phyloP scores from a whole-genome alignment of 2,888 invertebrate species.

The Pandemis cinnamomeana region DNA sequence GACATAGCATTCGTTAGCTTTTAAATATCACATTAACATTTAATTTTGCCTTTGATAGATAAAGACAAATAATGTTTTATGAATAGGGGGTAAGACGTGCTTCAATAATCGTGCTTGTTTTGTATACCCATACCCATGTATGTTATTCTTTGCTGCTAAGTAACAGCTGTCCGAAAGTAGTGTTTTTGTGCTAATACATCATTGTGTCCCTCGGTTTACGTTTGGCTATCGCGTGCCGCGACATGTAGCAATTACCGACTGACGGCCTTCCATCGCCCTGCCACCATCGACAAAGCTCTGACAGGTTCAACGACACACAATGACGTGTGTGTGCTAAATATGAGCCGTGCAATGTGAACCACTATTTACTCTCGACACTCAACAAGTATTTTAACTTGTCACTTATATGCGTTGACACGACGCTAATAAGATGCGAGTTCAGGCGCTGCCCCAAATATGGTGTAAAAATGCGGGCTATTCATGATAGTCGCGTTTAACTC shows the following conservation, averaged over 20 bases:
- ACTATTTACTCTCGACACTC: slow-evolving; percentile 37
- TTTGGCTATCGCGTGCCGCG: slow-evolving; percentile 50
- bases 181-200: not conserved
- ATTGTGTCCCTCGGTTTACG: slow-evolving; percentile 36
- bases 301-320: slow-evolving; percentile 65
- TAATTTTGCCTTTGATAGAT: too few species aligned
- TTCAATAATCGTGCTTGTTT: too few species aligned
- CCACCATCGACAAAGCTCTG: slow-evolving; percentile 48
- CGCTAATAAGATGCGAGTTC: slow-evolving; percentile 21
- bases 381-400: slow-evolving; percentile 1
- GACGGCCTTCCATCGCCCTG: slow-evolving; percentile 47
- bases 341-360: slow-evolving; percentile 49
- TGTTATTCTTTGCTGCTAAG: too few species aligned
- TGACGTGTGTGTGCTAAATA: slow-evolving; percentile 58
- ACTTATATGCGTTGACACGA: slow-evolving; percentile 20
- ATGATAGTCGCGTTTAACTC: not conserved
- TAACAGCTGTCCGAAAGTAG: not conserved
- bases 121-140: not conserved
- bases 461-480: slow-evolving; percentile 13
- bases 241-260: slow-evolving; percentile 57
- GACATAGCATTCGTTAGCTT: too few species aligned
- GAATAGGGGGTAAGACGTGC: too few species aligned
- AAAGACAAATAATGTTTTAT: too few species aligned
- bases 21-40: too few species aligned
- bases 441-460: slow-evolving; percentile 24